Evolutionary conservation across 2,888 invertebrate species (phyloP).

Genomic region (Microplitis manilae): DNA sequence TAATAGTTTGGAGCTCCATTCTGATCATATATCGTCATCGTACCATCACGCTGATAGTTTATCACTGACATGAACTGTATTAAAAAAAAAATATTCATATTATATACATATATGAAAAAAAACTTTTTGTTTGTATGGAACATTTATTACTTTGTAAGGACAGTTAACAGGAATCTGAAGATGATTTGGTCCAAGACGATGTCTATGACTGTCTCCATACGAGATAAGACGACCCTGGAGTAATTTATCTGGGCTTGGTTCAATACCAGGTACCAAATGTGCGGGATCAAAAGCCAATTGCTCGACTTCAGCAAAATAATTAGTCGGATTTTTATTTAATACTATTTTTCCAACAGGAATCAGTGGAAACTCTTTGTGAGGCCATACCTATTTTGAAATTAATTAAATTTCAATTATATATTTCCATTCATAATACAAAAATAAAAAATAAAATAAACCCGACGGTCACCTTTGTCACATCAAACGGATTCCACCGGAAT

Average conservation of each 20-base stretch:
- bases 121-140: neutral
- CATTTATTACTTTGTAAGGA: constrained; percentile 77
- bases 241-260: constrained; percentile 95
- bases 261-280: constrained; percentile 93
- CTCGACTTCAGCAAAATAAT: constrained; percentile 95
- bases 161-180: constrained; percentile 96
- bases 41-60: constrained; percentile 94
- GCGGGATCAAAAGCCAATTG: constrained; percentile 93
- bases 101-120: neutral
- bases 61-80: constrained; percentile 73
- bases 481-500: constrained; percentile 91
- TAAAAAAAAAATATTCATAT: neutral
- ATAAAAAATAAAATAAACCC: neutral
- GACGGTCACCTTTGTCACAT: constrained; percentile 83
- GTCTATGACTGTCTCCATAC: constrained; percentile 93
- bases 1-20: constrained; percentile 94
- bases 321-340: constrained; percentile 89
- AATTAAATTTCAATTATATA: neutral
- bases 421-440: neutral
- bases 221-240: constrained; percentile 89
- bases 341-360: constrained; percentile 90
- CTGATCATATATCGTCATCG: constrained; percentile 84
- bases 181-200: constrained; percentile 93
- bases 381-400: constrained; percentile 79
- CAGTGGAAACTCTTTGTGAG: constrained; percentile 88